Conservation (phyloP, 2,888 invertebrate genomes). For the Lycophotia porphyrea region DNA sequence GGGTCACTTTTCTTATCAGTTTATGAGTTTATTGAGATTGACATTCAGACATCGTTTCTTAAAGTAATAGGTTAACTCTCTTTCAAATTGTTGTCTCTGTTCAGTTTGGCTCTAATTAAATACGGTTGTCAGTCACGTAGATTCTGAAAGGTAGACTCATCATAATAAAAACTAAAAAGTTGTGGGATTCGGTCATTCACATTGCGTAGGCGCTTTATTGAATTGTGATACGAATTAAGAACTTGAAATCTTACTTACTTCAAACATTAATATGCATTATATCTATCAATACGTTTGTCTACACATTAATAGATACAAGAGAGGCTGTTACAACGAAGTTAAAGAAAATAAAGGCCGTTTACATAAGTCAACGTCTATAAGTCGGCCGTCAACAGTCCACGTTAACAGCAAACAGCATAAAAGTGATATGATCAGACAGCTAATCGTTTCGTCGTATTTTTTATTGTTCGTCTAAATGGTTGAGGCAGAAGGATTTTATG, state of each 20-base stretch:
- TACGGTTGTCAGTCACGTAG: slow-evolving; percentile 38
- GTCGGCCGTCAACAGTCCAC: slow-evolving; percentile 13
- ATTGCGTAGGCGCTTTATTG: slow-evolving; percentile 68
- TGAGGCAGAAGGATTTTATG: slow-evolving; percentile 35
- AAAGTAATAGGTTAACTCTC: slow-evolving; percentile 56
- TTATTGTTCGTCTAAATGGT: slow-evolving; percentile 45
- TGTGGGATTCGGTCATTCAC: slow-evolving; percentile 69
- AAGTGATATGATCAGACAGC: slow-evolving; percentile 39
- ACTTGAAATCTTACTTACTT: slow-evolving; percentile 41
- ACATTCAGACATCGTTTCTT: slow-evolving; percentile 60
- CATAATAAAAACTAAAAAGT: slow-evolving; percentile 65
- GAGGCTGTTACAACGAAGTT: not conserved
- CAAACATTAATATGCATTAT: slow-evolving; percentile 13
- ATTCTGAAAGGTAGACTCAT: slow-evolving; percentile 45
- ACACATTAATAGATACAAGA: slow-evolving; percentile 21
- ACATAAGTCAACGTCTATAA: no score
- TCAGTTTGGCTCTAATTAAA: slow-evolving; percentile 26
- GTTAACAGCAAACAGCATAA: slow-evolving; percentile 32
- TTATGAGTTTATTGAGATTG: slow-evolving; percentile 58
- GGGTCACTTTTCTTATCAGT: slow-evolving; percentile 35
- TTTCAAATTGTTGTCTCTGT: slow-evolving; percentile 42
- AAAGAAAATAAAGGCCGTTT: slow-evolving; percentile 30
- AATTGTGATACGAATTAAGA: slow-evolving; percentile 37
- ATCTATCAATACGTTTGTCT: not conserved
- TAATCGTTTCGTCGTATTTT: slow-evolving; percentile 36